Conservation (phyloP, 2,113 vertebrate species). For the Tylochromis polylepis region DNA sequence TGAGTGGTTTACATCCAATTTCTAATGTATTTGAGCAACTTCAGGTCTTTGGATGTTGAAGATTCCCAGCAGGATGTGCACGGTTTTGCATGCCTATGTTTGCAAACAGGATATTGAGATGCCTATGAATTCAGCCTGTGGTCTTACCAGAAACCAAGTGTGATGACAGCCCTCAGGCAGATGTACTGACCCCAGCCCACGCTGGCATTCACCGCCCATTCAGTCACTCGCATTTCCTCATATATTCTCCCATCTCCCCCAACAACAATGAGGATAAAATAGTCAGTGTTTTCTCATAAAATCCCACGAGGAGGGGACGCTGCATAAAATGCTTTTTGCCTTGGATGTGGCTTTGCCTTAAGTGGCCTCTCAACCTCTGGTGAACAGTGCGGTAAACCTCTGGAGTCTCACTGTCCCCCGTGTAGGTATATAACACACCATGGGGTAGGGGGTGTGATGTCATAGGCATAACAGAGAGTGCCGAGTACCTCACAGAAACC, state of each 20-base stretch:
- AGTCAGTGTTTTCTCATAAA: constrained; percentile 65
- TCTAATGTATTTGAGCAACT: neutral
- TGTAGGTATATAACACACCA: constrained; percentile 69
- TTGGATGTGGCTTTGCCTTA: constrained; percentile 70
- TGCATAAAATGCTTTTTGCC: constrained; percentile 48
- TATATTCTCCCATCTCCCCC: constrained; percentile 19
- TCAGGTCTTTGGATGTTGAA: neutral
- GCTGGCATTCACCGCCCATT: constrained; percentile 31
- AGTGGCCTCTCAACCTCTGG: constrained; percentile 62
- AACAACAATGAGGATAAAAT: constrained; percentile 54
- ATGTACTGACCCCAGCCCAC: constrained; percentile 49
- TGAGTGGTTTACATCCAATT: neutral
- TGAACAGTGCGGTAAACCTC: constrained; percentile 64
- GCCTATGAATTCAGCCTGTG: constrained; percentile 42
- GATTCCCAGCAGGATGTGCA: constrained; percentile 40
- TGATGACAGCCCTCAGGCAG: constrained; percentile 41
- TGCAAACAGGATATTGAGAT: constrained; percentile 43
- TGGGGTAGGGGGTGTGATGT: constrained; percentile 58
- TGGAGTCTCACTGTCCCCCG: constrained; percentile 62
- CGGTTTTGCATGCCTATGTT: constrained; percentile 16
- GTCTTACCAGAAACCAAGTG: constrained; percentile 56
- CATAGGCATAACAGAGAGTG: constrained; percentile 47
- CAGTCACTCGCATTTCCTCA: neutral
- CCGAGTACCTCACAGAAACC: constrained; percentile 46
- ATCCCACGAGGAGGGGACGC: constrained; percentile 41